Evolutionary conservation across 2,888 invertebrate genomes (phyloP), one percentile per base, ranked within the genome.

Genomic region (Scotopteryx bipunctaria): DNA sequence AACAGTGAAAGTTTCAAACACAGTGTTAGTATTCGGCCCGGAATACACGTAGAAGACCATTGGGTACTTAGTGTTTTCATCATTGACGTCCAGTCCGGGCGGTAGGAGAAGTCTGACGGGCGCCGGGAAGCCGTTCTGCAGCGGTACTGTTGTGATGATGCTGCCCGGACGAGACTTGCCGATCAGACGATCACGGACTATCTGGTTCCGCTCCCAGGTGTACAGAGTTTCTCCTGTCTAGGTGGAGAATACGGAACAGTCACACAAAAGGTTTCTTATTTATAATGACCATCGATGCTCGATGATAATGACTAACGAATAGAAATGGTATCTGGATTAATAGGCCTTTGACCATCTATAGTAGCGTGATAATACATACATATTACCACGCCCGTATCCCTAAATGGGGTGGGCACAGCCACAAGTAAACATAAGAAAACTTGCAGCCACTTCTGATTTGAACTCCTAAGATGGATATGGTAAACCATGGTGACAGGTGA

Each of bases 21-120:
- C 95, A 16, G 93, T 92, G 59, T 95, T 96, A 0, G 95, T 94
- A 59, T 95, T 94, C 2, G 98, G 98, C 0, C 98, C 98, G 0
- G 94, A 97, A 77, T 98, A 96, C 78, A 96, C 95, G 59, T 94
- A 91, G 62, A 94, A 94, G 11, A 96, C 87, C 81, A 95, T 77
- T 0, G 96, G 94, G 72, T 96, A 96, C 46, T 91, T 91, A 1
- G 81, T 84, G 0, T 60, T 66, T 3, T 73, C 76, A 55, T 92
- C 91, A 59, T 91, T 87, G 31, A 93, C 79, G 67, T 94, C 86
- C 17, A 95, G 86, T 17, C 92, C 91, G 0, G 94, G 94, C 0
- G 96, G 96, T 41, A 95, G 75, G 46, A 91, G 81, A 9, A 96
- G 76, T 45, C 94, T 90, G 0, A 94, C 95, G 29, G 91, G 91